These are phyloP conservation scores for Aradophagus sp. DNA, from an alignment of 1,140 invertebrate species.

Conservation along the genomic window DNA sequence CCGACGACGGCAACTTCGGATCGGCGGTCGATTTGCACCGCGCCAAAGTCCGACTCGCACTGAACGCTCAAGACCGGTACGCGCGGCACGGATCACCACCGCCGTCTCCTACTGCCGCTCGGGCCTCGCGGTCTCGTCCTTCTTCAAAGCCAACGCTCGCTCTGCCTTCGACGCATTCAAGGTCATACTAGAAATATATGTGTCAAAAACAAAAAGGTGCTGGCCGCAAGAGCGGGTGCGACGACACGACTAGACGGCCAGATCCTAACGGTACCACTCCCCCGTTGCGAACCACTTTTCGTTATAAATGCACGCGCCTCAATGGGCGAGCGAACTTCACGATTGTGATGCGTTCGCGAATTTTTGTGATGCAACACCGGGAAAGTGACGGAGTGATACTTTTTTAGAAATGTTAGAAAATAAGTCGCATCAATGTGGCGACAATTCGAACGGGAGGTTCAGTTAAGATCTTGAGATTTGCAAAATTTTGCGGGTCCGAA, in stretches of 20 bases:
- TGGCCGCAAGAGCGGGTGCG: constrained; percentile 19
- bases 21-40: constrained; percentile 30
- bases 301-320: constrained; percentile 4
- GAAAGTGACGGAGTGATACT: too few species aligned
- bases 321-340: too few species aligned
- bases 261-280: constrained; percentile 27
- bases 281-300: constrained; percentile 11
- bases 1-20: too few species aligned
- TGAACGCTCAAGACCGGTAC: constrained; percentile 59
- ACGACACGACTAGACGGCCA: constrained; percentile 23
- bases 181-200: constrained; percentile 60
- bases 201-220: constrained; percentile 58
- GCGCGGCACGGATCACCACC: constrained; percentile 35
- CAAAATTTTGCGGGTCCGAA: too few species aligned
- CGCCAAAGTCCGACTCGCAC: constrained; percentile 65
- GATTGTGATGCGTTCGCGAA: too few species aligned
- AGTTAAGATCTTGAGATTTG: too few species aligned
- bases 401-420: too few species aligned
- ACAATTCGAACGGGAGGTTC: too few species aligned
- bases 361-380: background rate
- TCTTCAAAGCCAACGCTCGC: constrained; percentile 55
- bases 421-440: too few species aligned
- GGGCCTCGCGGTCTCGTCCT: constrained; percentile 58
- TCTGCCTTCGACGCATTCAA: constrained; percentile 61
- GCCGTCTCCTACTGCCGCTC: constrained; percentile 43